Evolutionary conservation across 2,888 invertebrate genomes (phyloP), one percentile per base, ranked within the genome.

Genomic region (Malthinus seriepunctatus): DNA sequence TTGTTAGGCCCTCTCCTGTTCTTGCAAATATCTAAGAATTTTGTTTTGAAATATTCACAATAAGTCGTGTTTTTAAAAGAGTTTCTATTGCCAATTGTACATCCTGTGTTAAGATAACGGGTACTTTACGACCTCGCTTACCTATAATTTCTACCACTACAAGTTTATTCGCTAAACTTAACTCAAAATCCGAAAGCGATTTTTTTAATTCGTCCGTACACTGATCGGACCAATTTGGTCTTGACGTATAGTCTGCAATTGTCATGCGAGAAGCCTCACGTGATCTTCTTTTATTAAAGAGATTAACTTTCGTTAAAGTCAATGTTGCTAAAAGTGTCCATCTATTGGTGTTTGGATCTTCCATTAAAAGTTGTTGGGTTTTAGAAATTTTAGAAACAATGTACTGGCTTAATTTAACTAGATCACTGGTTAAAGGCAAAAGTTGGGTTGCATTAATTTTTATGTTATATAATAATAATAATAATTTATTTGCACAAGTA

Each of bases 21-120:
- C n/a, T n/a, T n/a, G n/a, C n/a, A n/a, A n/a, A n/a, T n/a, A n/a
- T n/a, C n/a, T n/a, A n/a, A n/a, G n/a, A n/a, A n/a, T n/a, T n/a
- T n/a, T n/a, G n/a, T n/a, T n/a, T n/a, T n/a, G n/a, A n/a, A n/a
- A n/a, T n/a, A n/a, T n/a, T n/a, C n/a, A n/a, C n/a, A n/a, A n/a
- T n/a, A n/a, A n/a, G n/a, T n/a, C n/a, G n/a, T n/a, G n/a, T n/a
- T n/a, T n/a, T n/a, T n/a, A n/a, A n/a, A n/a, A n/a, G n/a, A n/a
- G n/a, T n/a, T n/a, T n/a, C n/a, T n/a, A n/a, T n/a, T 68, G 9
- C 65, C 49, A 4, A 63, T 69, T 9, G 68, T 23, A 23, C 65
- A 51, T 8, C 45, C 31, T 31, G 55, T 58, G 9, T 10, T n/a
- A 45, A 5, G n/a, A n/a, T n/a, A 37, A 38, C 47, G 11, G 33